These are phyloP conservation scores for Agonopterix heracliana DNA, from an alignment of 2,888 invertebrate species.

Conservation along the genomic window DNA sequence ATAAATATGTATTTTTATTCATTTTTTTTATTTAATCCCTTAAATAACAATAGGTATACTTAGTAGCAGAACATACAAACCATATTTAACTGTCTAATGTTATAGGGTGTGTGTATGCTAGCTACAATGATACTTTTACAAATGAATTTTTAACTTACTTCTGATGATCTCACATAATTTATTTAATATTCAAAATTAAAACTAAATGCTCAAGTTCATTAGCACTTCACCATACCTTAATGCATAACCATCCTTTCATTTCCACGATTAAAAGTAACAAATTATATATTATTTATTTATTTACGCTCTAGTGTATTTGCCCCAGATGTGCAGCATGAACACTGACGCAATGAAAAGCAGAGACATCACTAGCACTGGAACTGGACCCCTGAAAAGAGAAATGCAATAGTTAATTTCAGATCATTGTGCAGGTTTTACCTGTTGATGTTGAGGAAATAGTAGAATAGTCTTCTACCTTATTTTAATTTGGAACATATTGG, in stretches of 20 bases:
- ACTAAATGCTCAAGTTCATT: background rate
- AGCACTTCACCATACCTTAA: background rate
- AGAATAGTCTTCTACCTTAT: background rate
- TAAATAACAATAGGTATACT: background rate
- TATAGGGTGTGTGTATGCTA: no score
- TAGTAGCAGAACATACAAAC: background rate
- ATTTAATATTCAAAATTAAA: constrained; percentile 15
- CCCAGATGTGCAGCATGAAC: constrained; percentile 99
- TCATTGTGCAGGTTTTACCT: constrained; percentile 2
- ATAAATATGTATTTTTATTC: constrained; percentile 18
- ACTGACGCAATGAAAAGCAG: constrained; percentile 99
- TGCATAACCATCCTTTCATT: constrained; percentile 4
- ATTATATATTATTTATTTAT: background rate
- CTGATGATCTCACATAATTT: constrained; percentile 43
- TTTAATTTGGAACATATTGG: no score
- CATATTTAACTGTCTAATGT: no score
- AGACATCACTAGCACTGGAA: constrained; percentile 99
- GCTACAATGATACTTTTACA: no score
- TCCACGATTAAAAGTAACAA: background rate
- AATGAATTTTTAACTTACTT: constrained; percentile 28
- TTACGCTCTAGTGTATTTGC: constrained; percentile 93
- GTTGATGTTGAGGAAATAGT: constrained; percentile 3
- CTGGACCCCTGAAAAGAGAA: constrained; percentile 90
- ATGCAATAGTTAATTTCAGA: constrained; percentile 8
- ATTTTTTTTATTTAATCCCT: background rate